A percentile compares a stretch with the other conserved stretches of the same genome.
Evolutionary conservation across 2,888 invertebrate species (phyloP).

Genomic region (Spilosoma lubricipeda): DNA sequence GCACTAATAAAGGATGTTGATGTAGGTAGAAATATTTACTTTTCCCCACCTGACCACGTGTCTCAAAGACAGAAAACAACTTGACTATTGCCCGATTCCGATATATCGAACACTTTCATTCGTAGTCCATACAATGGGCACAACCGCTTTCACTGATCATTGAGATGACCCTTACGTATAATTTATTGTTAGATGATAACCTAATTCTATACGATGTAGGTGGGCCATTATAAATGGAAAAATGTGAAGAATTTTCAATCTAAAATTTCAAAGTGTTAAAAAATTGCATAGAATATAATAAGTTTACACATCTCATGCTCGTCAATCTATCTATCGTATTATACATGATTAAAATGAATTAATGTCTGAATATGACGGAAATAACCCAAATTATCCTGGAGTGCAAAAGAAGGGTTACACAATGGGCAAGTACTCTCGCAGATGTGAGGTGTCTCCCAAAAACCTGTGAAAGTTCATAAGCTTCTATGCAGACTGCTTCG

Average conservation of each 20-base stretch:
- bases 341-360: no score
- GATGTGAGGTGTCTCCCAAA: no score
- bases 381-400: no score
- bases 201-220: constrained; percentile 8
- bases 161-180: constrained; percentile 46
- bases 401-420: no score
- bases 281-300: no score
- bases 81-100: constrained; percentile 31
- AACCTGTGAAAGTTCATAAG: no score
- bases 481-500: no score
- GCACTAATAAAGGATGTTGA: no score
- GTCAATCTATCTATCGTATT: no score
- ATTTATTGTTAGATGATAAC: constrained; percentile 26
- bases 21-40: background rate
- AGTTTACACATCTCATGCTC: no score
- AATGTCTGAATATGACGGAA: no score
- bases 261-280: background rate
- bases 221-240: constrained; percentile 7
- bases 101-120: constrained; percentile 66
- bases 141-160: constrained; percentile 76
- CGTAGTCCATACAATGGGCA: constrained; percentile 58
- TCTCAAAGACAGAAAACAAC: background rate
- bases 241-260: constrained; percentile 1
- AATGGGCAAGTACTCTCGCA: no score
- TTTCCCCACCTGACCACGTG: background rate